A percentile compares a stretch with the other conserved stretches of the same genome.
Evolutionary conservation across 23 tunicate species (phyloP).

Genomic region (Botrylloides violaceus): DNA sequence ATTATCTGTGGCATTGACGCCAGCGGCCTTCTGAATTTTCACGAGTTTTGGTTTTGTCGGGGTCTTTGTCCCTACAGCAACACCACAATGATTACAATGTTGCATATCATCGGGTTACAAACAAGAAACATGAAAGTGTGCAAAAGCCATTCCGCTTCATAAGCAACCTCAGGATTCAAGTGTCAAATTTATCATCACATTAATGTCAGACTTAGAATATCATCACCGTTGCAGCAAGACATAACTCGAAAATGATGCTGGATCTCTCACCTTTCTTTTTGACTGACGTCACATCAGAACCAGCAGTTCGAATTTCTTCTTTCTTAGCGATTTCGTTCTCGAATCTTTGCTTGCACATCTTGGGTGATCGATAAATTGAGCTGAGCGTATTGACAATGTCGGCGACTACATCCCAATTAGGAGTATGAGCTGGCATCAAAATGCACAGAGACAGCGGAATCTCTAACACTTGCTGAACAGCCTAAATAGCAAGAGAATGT

Average conservation of each 20-base stretch:
- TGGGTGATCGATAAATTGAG: slow-evolving; percentile 66
- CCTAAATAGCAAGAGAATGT: slow-evolving; percentile 22
- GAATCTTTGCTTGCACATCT: slow-evolving; percentile 63
- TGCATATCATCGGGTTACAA: too few species aligned
- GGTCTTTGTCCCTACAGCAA: slow-evolving; percentile 4
- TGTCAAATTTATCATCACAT: not conserved
- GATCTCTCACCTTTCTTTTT: slow-evolving; percentile 32
- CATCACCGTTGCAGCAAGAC: not conserved
- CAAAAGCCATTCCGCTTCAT: not conserved
- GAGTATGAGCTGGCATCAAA: slow-evolving; percentile 83
- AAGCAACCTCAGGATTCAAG: slow-evolving; percentile 1
- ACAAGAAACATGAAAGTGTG: too few species aligned
- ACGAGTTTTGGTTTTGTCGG: slow-evolving; percentile 33
- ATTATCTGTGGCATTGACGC: slow-evolving; percentile 33
- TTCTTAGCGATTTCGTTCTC: slow-evolving; percentile 45
- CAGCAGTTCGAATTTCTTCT: slow-evolving; percentile 41
- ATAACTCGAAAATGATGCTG: not conserved
- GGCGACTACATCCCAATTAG: slow-evolving; percentile 85
- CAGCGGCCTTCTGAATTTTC: slow-evolving; percentile 47
- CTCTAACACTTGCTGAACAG: slow-evolving; percentile 65
- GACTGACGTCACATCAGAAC: slow-evolving; percentile 14
- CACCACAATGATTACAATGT: not conserved
- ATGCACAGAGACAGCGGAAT: slow-evolving; percentile 59
- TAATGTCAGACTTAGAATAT: not conserved
- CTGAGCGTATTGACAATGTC: slow-evolving; percentile 51